phyloP scores from a whole-genome alignment of 2,888 invertebrate genomes.

The Diaphora mendica region DNA sequence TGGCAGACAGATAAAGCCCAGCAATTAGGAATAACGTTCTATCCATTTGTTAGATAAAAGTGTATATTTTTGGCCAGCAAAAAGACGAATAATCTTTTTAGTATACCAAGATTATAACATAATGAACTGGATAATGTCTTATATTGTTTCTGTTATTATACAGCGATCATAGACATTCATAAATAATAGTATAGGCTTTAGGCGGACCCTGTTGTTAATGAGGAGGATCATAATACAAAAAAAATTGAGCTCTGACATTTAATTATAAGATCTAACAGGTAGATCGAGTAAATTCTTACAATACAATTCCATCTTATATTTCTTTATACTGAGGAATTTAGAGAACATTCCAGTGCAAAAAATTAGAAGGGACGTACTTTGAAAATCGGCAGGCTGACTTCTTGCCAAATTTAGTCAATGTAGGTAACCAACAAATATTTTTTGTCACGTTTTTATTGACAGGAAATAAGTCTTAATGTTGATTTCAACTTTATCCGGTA shows the following conservation, averaged over 20 bases:
- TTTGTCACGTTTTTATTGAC: no score
- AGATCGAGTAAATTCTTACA: not conserved
- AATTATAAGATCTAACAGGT: not conserved
- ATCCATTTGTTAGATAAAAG: conserved; percentile 20
- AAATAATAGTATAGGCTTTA: not conserved
- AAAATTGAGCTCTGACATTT: not conserved
- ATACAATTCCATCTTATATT: no score
- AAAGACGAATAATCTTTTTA: conserved; percentile 15
- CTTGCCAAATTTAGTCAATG: no score
- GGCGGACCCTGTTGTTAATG: not conserved
- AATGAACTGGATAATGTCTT: conserved; percentile 1
- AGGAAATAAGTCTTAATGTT: no score
- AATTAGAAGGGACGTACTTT: no score
- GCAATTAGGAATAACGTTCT: conserved; percentile 36
- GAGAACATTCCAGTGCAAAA: no score
- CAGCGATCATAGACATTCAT: not conserved
- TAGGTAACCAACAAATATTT: no score
- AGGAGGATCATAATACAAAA: not conserved
- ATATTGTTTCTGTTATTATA: not conserved
- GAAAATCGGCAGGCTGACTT: no score
- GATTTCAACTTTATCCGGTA: not conserved
- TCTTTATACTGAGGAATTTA: no score
- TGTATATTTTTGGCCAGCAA: conserved; percentile 6
- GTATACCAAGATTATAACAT: not conserved
- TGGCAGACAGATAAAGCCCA: conserved; percentile 23